These are phyloP conservation scores for Pinna nobilis DNA, from an alignment of 1,140 invertebrate genomes.

Conservation along the genomic window DNA sequence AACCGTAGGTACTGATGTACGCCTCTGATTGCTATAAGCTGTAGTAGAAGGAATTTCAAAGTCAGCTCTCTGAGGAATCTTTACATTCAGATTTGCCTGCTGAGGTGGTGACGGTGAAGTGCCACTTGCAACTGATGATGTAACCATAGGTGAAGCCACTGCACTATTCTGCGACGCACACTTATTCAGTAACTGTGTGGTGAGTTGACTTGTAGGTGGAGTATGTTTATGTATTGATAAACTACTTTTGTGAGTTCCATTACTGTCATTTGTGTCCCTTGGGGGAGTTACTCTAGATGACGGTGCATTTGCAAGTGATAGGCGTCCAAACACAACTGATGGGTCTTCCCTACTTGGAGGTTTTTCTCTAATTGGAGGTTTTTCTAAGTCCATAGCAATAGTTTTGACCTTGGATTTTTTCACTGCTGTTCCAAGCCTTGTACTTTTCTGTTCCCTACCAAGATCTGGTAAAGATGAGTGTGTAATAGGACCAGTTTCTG, in stretches of 20 bases:
- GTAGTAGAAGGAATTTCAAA: conserved; percentile 1
- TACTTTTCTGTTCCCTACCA: background rate
- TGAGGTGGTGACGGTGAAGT: background rate
- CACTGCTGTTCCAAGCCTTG: background rate
- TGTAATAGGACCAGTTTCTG: background rate
- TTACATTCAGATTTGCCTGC: conserved; percentile 3
- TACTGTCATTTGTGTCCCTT: background rate
- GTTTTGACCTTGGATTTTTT: background rate
- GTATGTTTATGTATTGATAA: conserved; percentile 16
- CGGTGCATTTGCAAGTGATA: background rate
- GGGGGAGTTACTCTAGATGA: background rate
- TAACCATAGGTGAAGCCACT: background rate
- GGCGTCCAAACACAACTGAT: background rate
- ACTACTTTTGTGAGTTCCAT: background rate
- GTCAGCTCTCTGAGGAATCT: conserved; percentile 4
- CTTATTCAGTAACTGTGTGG: background rate
- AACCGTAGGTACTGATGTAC: background rate
- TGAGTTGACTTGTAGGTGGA: background rate
- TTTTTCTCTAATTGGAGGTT: no score
- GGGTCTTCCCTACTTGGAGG: background rate
- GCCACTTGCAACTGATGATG: no score
- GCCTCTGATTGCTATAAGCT: background rate
- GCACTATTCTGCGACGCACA: background rate
- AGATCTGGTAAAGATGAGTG: no score
- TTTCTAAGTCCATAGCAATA: no score